A percentile compares a stretch with the other conserved stretches of the same genome.
phyloP scores from a whole-genome alignment of 2,797 vertebrate species.

The Protosalanx chinensis region DNA sequence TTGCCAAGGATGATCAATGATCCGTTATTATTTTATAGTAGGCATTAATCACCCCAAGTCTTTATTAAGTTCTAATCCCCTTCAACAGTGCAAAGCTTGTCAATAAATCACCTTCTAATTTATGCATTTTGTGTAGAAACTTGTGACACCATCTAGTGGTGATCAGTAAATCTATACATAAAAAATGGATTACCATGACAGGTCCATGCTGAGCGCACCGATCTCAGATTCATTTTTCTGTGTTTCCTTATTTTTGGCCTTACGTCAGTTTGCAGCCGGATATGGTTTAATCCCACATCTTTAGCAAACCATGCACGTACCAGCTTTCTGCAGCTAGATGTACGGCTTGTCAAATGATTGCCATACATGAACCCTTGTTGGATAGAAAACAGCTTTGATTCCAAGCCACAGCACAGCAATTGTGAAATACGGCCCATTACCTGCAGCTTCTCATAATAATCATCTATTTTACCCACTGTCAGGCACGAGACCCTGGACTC shows the following conservation, averaged over 20 bases:
- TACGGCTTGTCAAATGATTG: conserved; percentile 51
- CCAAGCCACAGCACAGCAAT: conserved; percentile 33
- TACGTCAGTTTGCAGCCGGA: neutral
- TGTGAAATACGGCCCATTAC: conserved; percentile 67
- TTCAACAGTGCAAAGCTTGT: no score
- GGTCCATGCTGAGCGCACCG: no score
- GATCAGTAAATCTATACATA: conserved; percentile 12
- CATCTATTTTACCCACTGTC: conserved; percentile 60
- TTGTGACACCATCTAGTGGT: conserved; percentile 66
- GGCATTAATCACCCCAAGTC: no score
- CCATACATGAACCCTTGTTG: conserved; percentile 43
- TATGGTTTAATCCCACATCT: conserved; percentile 1
- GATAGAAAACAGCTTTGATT: conserved; percentile 60
- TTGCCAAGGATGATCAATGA: no score
- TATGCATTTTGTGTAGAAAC: conserved; percentile 6
- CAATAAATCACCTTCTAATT: no score
- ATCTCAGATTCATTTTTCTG: conserved; percentile 5
- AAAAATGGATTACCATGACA: no score
- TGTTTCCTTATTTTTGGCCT: neutral
- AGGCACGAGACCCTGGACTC: conserved; percentile 53
- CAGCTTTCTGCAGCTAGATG: conserved; percentile 51
- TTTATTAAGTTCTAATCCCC: no score
- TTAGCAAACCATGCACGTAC: conserved; percentile 30
- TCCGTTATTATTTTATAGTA: no score
- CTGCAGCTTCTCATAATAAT: conserved; percentile 58